Conservation (phyloP, 2,888 invertebrate genomes). For the Xestia xanthographa region DNA sequence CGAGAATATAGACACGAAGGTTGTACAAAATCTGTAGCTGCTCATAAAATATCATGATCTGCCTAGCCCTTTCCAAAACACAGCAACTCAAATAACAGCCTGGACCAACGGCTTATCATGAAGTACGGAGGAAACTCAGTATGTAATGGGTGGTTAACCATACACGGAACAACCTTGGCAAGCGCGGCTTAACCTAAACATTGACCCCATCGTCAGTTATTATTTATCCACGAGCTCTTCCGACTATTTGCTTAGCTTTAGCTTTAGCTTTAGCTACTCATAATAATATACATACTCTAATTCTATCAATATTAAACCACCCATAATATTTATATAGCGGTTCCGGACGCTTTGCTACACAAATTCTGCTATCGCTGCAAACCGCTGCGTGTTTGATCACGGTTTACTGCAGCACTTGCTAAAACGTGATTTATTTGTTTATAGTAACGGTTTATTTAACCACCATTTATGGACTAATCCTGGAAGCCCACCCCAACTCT, state of each 20-base stretch:
- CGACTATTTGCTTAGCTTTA: no score
- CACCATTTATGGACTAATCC: neutral
- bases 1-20: neutral
- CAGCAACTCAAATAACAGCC: no score
- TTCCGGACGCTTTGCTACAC: conserved; percentile 5
- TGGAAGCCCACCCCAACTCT: neutral
- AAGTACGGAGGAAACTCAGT: no score
- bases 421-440: conserved; percentile 26
- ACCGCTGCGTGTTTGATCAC: conserved; percentile 19
- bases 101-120: no score
- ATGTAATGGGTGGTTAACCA: no score
- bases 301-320: neutral
- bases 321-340: conserved; percentile 2
- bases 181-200: no score
- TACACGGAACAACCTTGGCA: no score
- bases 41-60: no score
- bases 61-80: no score
- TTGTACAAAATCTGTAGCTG: neutral
- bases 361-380: conserved; percentile 35
- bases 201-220: no score
- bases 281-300: neutral
- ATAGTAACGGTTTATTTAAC: conserved; percentile 10
- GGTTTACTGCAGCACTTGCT: conserved; percentile 9
- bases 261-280: no score
- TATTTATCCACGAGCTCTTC: no score